Evolutionary conservation across 2,888 invertebrate genomes (phyloP).

Genomic region (Odontocolon sp.): DNA sequence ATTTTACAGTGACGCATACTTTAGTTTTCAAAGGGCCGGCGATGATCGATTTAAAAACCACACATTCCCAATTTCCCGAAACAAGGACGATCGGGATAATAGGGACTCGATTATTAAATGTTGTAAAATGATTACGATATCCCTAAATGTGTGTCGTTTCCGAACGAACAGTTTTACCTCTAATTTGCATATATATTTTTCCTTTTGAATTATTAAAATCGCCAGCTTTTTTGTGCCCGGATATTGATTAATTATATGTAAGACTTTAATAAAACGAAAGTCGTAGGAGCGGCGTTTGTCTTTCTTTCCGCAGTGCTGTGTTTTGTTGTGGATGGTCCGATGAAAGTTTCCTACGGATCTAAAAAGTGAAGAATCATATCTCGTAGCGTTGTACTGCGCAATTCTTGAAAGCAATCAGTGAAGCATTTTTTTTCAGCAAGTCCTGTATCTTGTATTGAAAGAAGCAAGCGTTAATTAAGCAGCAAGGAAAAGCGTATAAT

Average conservation of each 20-base stretch:
- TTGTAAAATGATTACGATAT: slow-evolving; percentile 8
- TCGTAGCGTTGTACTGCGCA: neutral
- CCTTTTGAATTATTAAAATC: neutral
- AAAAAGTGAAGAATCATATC: slow-evolving; percentile 43
- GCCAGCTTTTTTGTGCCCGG: slow-evolving; percentile 11
- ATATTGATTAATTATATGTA: slow-evolving; percentile 47
- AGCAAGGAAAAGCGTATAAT: slow-evolving; percentile 43
- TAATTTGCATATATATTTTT: slow-evolving; percentile 2
- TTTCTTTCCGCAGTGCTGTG: slow-evolving; percentile 27
- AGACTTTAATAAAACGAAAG: slow-evolving; percentile 47
- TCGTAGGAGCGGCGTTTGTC: slow-evolving; percentile 11
- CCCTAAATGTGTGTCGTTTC: neutral
- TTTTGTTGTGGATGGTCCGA: neutral
- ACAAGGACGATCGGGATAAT: neutral
- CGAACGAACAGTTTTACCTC: slow-evolving; percentile 14
- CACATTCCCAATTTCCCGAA: neutral
- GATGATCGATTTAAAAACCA: neutral
- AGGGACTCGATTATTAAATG: neutral
- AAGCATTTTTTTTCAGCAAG: neutral
- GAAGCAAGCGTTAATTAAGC: slow-evolving; percentile 38
- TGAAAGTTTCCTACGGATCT: slow-evolving; percentile 55
- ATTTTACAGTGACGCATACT: slow-evolving; percentile 3
- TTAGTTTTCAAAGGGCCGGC: neutral
- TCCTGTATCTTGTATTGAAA: neutral
- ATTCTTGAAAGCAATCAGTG: neutral